Evolutionary conservation across 2,797 vertebrate genomes (phyloP), one percentile per base, ranked within the genome.

Genomic region (Sebastes nivosus): DNA sequence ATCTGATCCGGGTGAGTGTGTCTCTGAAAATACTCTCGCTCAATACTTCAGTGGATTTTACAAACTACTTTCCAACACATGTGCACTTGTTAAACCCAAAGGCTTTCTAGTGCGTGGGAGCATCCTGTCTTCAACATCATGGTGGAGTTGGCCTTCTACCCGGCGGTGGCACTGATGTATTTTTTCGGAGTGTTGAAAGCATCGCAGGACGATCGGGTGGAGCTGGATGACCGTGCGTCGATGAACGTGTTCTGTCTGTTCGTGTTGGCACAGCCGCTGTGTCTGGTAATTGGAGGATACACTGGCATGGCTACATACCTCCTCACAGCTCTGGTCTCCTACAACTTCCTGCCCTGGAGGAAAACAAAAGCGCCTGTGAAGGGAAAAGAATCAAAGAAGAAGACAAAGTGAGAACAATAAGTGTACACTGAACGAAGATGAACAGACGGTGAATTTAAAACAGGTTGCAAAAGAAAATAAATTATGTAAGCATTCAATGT

Each of bases 221-320:
- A 96, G 74, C 90, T 97, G 82, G 90, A 95, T 2, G 85, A 96
- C 12, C 91, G 91, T 1, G 96, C 96, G 0, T 96, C 96, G 0
- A 29, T 96, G 71, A 97, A 96, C 7, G 96, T 97, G n/a, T 96
- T 96, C 91, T 96, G 94, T 22, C 89, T 97, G 81, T 97, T 97
- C 5, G 95, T 96, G 66, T 57, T 96, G 75, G 94, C 81, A 6
- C 96, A 97, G 92, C 96, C 96, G 0, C 81, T 96, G 42, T 96
- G 96, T 85, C 91, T 96, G 55, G 73, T 95, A 3, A 66, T 97
- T 4, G 95, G 95, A 3, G 85, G 89, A 52, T 95, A 96, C 89
- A 92, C 94, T 0, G 96, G 96, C 73, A 96, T 96, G 95, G 86
- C 90, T 12, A 90, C 92, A 0, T 96, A 95, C 90, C 90, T 95